These are phyloP conservation scores for Simalia tracyae DNA, from an alignment of 2,797 vertebrate species.

Conservation along the genomic window DNA sequence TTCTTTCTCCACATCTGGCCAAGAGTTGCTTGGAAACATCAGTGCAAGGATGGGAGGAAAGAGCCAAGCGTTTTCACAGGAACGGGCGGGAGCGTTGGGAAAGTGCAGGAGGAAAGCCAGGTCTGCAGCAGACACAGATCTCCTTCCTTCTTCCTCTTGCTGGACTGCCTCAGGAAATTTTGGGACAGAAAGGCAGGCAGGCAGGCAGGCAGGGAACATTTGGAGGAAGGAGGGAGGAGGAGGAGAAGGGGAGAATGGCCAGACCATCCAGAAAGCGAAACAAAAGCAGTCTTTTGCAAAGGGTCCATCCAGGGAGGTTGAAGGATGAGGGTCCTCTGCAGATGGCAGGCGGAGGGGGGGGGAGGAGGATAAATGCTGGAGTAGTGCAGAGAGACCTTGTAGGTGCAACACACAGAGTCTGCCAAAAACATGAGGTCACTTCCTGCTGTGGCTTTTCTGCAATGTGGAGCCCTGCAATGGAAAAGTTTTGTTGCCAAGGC, in stretches of 20 bases:
- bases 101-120: constrained; percentile 16
- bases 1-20: constrained; percentile 44
- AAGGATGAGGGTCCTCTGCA: neutral
- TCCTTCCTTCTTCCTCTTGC: constrained; percentile 10
- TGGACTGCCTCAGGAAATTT: constrained; percentile 24
- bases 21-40: constrained; percentile 13
- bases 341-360: neutral
- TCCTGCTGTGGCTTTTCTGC: constrained; percentile 55
- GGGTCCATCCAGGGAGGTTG: too few species aligned
- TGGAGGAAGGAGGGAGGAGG: neutral
- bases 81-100: neutral
- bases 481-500: neutral
- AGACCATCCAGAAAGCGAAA: neutral
- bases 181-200: neutral
- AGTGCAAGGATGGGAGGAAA: neutral
- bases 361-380: constrained; percentile 1
- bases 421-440: constrained; percentile 70
- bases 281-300: neutral
- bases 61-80: constrained; percentile 2
- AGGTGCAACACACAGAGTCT: constrained; percentile 51
- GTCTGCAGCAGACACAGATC: neutral
- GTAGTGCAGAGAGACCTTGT: constrained; percentile 23
- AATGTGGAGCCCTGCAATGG: neutral
- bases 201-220: neutral
- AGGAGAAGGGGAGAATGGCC: neutral